Evolutionary conservation across 2,797 vertebrate genomes (phyloP), one percentile per base, ranked within the genome.

Genomic region (Pelodytes ibericus): DNA sequence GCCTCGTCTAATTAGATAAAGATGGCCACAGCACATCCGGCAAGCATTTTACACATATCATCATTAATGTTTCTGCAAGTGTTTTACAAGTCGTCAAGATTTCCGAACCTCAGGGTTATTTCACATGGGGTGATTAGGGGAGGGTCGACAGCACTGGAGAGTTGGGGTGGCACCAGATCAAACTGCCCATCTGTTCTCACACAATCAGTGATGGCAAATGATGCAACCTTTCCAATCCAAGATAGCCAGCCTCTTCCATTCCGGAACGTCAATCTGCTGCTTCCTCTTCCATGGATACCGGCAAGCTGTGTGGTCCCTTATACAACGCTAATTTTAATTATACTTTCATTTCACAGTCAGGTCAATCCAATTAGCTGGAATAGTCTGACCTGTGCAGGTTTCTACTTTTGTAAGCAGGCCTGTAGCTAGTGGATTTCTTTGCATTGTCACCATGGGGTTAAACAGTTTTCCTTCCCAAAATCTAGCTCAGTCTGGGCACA

Each of bases 101-200:
- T 82, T 83, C 78, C 77, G 77, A 82, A 86, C 85, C 74, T 81
- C 77, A 83, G 81, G 74, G 82, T 65, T 49, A 25, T 82, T 85
- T 81, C 84, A 79, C 80, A 80, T n/a, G 80, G 81, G 77, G 81
- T 85, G 82, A 78, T 80, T 86, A 84, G 84, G 80, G 80, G 82
- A 81, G 82, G 49, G 85, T 63, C 80, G 76, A 82, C 81, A 82
- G 83, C 84, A 84, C 74, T 84, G 81, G 84, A 83, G 72, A 83
- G 72, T 71, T 83, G 68, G 83, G 83, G 75, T 65, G 83, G 81
- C 81, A 86, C 89, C 81, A 79, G 87, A 85, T 66, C 65, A 62
- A 49, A 6, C 9, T 82, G 75, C 83, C 82, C 85, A 86, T 87
- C 82, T 85, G 76, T 87, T 85, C 83, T 74, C 25, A 79, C 72